These are phyloP conservation scores for Chrysemys picta DNA, from an alignment of 2,113 vertebrate genomes.

Conservation along the genomic window DNA sequence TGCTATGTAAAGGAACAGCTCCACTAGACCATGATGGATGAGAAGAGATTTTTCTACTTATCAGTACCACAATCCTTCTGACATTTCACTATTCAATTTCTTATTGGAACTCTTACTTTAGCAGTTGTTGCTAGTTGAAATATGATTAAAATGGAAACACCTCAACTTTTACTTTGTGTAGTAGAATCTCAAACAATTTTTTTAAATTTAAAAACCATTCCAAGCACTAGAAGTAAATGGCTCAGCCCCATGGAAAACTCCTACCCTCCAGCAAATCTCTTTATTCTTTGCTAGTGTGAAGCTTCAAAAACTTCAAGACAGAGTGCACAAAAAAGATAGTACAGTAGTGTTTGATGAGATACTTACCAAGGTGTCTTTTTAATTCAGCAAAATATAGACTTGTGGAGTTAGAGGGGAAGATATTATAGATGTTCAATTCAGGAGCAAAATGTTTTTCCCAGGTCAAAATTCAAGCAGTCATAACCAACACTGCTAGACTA, in stretches of 20 bases:
- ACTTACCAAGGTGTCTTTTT: slow-evolving; percentile 47
- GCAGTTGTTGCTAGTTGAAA: not conserved
- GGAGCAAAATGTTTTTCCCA: not conserved
- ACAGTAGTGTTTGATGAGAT: not conserved
- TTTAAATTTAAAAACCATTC: not conserved
- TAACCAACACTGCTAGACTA: slow-evolving; percentile 41
- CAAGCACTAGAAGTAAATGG: not conserved
- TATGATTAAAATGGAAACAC: not conserved
- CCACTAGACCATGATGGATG: not conserved
- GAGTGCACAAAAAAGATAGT: not conserved
- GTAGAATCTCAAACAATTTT: not conserved
- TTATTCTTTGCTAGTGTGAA: not conserved
- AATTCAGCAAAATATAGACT: slow-evolving; percentile 34
- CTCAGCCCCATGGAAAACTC: not conserved
- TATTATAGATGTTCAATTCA: not conserved
- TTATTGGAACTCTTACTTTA: not conserved
- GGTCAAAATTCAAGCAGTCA: slow-evolving; percentile 43
- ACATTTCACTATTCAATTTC: not conserved
- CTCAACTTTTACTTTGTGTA: not conserved
- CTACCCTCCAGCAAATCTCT: not conserved
- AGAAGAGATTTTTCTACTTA: not conserved
- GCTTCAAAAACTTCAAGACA: not conserved
- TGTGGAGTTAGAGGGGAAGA: slow-evolving; percentile 15
- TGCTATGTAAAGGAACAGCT: not conserved
- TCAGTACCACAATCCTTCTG: not conserved